Evolutionary conservation across 1,140 invertebrate species (phyloP).

Genomic region (Euborellia annulipes): DNA sequence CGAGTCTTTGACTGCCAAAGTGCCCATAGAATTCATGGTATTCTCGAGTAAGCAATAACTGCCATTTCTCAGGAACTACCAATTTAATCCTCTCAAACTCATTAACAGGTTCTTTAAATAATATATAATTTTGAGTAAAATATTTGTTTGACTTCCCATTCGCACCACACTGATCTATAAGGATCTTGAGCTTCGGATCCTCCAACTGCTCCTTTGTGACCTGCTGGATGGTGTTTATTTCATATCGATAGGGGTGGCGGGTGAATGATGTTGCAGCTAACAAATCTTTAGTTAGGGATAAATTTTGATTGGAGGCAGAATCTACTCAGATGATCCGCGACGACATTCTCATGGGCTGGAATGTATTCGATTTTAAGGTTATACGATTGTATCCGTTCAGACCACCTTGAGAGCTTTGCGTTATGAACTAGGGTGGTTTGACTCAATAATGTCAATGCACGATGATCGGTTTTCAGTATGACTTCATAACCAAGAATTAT

Average conservation of each 20-base stretch:
- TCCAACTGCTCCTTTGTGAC: neutral
- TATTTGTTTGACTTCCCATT: neutral
- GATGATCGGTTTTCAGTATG: conserved; percentile 27
- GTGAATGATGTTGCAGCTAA: neutral
- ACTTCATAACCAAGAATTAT: conserved; percentile 25
- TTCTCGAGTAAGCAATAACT: neutral
- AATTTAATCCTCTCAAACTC: neutral
- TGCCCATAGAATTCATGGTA: neutral
- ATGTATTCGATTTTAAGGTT: conserved; percentile 23
- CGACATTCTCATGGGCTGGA: conserved; percentile 20
- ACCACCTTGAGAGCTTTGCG: conserved; percentile 21
- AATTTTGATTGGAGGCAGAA: neutral
- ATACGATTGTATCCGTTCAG: conserved; percentile 21
- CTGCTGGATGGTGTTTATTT: neutral
- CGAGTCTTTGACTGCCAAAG: neutral
- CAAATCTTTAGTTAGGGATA: neutral
- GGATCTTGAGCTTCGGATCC: neutral
- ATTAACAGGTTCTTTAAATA: neutral
- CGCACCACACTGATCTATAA: neutral
- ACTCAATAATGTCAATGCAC: conserved; percentile 24
- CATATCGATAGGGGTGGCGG: neutral
- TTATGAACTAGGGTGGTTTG: conserved; percentile 17
- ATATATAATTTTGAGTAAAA: neutral
- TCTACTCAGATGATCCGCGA: conserved; percentile 20
- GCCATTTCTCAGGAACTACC: neutral